Base-by-base conservation (phyloP, 2,888 invertebrate species). In the Papilio gigon region DNA sequence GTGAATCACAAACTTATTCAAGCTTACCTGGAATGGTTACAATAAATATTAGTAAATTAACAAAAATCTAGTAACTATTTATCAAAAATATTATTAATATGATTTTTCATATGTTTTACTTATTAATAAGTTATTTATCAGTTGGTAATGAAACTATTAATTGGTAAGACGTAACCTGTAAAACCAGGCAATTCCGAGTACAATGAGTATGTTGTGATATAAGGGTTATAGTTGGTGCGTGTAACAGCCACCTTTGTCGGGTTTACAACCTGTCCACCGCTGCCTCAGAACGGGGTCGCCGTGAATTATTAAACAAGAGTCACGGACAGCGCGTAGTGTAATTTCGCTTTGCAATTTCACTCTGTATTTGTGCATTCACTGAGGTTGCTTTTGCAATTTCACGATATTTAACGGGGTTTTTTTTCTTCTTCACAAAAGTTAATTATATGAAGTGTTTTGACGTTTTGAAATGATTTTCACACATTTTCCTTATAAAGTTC, bases 231-330 rank as follows among this genome's bases (percentile, higher is more conserved):
- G 71, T 67, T 71, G 74, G 70, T 73, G 77, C 75, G 74, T 77
- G 71, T 76, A 77, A 77, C 73, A 75, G 77, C 77, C 77, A 78
- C 80, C 80, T 79, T 82, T 80, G 81, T 83, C 80, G 79, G 79
- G 79, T 81, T 77, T 77, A 78, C 80, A 79, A 78, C 78, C 77
- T 76, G 78, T 76, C 75, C 71, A 71, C 75, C 71, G 69, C 67
- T 72, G 72, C 72, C 67, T 37, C 66, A 73, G 63, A 75, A 74
- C 75, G 74, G 76, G 76, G 77, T 75, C 77, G 78, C 70, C 74
- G 84, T 85, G 84, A 84, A 85, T 85, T 77, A 85, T 85, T 84
- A 81, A 84, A 67, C 68, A 68, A 60, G 63, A 71, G 71, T 71
- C 73, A 71, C 35, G 66, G 71, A 72, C 72, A 71, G 66, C 69